A percentile compares a stretch with the other conserved stretches of the same genome.
Conservation (phyloP, 2,113 vertebrate genomes). For the Arizona elegans region DNA sequence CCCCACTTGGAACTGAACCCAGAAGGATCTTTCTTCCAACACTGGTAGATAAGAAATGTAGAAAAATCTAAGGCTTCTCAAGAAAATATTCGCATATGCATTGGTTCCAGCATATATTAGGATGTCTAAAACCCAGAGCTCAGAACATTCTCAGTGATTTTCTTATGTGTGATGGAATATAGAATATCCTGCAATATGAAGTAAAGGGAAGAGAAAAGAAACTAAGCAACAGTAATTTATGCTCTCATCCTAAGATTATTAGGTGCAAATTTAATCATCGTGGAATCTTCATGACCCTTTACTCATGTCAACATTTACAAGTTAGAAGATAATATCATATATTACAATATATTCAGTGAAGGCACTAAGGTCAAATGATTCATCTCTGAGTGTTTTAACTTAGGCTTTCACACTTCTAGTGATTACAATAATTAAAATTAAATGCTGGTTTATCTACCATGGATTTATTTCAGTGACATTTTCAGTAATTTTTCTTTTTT, state of each 20-base stretch:
- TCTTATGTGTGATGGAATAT: not conserved
- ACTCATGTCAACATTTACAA: not conserved
- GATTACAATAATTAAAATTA: conserved; percentile 6
- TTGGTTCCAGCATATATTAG: not conserved
- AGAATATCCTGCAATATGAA: not conserved
- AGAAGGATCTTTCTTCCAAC: too few relatives aligned
- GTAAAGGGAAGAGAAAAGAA: not conserved
- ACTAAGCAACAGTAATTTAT: not conserved
- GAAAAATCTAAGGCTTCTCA: not conserved
- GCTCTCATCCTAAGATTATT: not conserved
- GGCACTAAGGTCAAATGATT: not conserved
- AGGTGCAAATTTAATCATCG: not conserved
- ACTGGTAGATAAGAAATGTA: not conserved
- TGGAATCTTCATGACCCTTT: not conserved
- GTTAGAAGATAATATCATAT: not conserved
- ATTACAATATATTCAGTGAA: not conserved
- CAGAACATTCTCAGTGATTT: not conserved
- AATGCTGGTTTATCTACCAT: not conserved
- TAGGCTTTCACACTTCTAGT: not conserved
- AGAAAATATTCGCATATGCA: not conserved
- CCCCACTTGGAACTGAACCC: too few relatives aligned
- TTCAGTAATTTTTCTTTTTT: not conserved
- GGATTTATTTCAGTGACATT: not conserved
- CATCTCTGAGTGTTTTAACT: not conserved
- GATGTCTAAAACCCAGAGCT: not conserved